Evolutionary conservation across 2,797 vertebrate species (phyloP).

Genomic region (Nyctibius grandis): DNA sequence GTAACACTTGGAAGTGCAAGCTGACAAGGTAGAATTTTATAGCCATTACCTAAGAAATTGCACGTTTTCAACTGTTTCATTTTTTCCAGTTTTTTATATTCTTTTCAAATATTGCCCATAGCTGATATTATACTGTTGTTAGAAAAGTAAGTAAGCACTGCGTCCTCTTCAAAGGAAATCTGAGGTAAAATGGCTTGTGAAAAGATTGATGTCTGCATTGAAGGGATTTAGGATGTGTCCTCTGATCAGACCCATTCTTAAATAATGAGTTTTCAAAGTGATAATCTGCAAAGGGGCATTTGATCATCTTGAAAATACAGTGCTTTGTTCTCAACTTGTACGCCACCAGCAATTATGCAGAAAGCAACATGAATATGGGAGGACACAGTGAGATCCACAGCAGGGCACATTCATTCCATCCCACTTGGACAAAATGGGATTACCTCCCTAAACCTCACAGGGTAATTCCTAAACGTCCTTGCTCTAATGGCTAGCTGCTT

Average conservation of each 20-base stretch:
- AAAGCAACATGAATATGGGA: not conserved
- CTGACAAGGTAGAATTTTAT: not conserved
- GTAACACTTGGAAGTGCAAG: not conserved
- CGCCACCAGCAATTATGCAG: not conserved
- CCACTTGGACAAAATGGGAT: not conserved
- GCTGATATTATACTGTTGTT: not conserved
- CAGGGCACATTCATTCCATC: not conserved
- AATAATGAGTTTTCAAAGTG: not conserved
- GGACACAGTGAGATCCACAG: not conserved
- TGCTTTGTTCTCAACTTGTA: not conserved
- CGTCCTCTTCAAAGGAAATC: not conserved
- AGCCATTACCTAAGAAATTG: not conserved
- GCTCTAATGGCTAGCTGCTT: not conserved
- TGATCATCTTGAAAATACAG: not conserved
- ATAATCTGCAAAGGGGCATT: not conserved
- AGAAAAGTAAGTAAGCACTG: not conserved
- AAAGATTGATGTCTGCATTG: not conserved
- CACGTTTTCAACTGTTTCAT: not conserved
- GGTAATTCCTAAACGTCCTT: not conserved
- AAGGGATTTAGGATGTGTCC: not conserved
- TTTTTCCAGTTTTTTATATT: not conserved
- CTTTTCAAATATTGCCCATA: not conserved
- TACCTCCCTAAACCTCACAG: not conserved
- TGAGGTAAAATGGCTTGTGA: not conserved
- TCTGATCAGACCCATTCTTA: not conserved